Base-by-base conservation (phyloP, 2,113 vertebrate species). In the Amphilophus citrinellus region DNA sequence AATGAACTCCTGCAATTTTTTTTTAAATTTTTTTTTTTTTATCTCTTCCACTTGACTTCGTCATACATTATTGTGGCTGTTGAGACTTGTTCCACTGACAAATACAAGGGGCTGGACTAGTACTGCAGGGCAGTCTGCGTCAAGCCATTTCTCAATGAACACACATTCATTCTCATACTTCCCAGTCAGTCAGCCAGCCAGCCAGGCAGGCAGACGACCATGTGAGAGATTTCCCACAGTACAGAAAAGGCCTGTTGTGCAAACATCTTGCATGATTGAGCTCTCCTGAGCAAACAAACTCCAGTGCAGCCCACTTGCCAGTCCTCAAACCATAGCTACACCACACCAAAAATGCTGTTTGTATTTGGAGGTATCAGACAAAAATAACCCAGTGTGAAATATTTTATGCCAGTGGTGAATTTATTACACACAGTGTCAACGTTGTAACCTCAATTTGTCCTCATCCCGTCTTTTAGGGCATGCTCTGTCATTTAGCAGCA, bases 181-280 rank as follows among this genome's bases (percentile, higher is more conserved):
- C 10, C n/a, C 47, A 73, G 68, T 73, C 50, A 53, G 50, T 73
- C 50, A 53, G 50, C 15, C 32, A 53, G 50, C 15, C 32, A 44
- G 20, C 35, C 65, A 66, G 57, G n/a, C 57, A 73, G 58, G 76
- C 77, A 78, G 59, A 44, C 42, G 11, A 76, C 76, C 83, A 83
- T 84, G 90, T 91, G 88, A 83, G 84, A 92, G 83, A 83, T 91
- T 94, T 94, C 92, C 90, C 94, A 92, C 88, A 89, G 88, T 79
- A 53, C 80, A 86, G 63, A 83, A 68, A 75, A 85, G 83, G 85
- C 84, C 77, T 77, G 87, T 90, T 92, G 85, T 87, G 81, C 85
- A 91, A 92, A 92, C 87, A 65, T 59, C 62, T 84, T 62, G 79
- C 61, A 71, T 71, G 84, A 87, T 73, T 77, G 85, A 90, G 42